Conservation (phyloP, 2,113 vertebrate genomes). For the Pithys albifrons region DNA sequence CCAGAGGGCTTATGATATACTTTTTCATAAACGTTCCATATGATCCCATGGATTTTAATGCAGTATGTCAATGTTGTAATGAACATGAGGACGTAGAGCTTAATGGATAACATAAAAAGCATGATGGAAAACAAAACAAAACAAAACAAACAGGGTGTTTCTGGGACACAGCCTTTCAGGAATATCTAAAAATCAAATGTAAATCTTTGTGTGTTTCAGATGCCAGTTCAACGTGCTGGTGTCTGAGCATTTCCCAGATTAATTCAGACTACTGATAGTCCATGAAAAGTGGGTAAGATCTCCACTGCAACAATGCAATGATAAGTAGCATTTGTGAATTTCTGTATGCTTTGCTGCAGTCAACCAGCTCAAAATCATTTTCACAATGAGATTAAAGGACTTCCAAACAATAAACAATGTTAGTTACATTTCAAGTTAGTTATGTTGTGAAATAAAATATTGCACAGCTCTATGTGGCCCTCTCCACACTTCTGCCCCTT, state of each 20-base stretch:
- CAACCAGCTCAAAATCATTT: not conserved
- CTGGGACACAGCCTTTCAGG: not conserved
- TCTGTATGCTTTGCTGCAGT: not conserved
- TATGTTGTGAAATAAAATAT: not conserved
- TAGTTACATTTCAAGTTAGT: not conserved
- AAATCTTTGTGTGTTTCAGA: not conserved
- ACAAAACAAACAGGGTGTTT: not conserved
- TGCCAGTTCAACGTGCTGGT: not conserved
- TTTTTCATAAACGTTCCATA: not conserved
- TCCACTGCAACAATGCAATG: not conserved
- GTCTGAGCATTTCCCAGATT: not conserved
- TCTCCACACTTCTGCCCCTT: not conserved
- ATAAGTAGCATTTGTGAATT: not conserved
- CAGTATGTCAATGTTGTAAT: not conserved
- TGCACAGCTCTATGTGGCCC: no score
- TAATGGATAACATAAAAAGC: not conserved
- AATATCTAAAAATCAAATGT: not conserved
- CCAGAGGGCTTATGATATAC: fast-evolving
- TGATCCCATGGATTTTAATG: not conserved
- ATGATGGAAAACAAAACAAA: not conserved
- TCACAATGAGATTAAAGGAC: not conserved
- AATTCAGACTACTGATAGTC: not conserved
- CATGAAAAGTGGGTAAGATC: not conserved
- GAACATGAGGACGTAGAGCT: not conserved
- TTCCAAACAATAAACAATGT: not conserved